Evolutionary conservation across 2,797 vertebrate species (phyloP).

Genomic region (Urosaurus nigricauda): DNA sequence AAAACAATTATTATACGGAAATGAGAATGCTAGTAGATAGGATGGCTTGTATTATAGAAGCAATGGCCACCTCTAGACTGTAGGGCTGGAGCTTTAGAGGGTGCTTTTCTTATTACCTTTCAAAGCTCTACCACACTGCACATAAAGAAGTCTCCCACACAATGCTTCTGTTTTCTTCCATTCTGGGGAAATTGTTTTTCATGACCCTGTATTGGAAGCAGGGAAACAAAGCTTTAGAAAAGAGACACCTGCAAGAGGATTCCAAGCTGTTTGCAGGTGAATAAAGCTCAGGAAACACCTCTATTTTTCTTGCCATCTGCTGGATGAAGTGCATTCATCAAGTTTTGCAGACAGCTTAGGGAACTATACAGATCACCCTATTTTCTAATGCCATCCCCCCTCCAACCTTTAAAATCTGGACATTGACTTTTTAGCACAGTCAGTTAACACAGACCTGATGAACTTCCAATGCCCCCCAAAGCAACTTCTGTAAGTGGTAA

Average conservation of each 20-base stretch:
- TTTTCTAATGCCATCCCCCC: not conserved
- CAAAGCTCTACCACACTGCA: not conserved
- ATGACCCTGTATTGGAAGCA: not conserved
- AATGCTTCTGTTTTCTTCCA: not conserved
- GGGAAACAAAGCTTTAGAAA: not conserved
- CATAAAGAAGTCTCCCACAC: not conserved
- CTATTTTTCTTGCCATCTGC: not conserved
- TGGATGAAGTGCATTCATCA: not conserved
- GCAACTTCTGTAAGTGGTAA: constrained; percentile 4
- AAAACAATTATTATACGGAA: too few relatives aligned
- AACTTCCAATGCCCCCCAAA: not conserved
- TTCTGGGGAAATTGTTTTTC: not conserved
- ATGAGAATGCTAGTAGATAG: too few relatives aligned
- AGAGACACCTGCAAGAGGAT: not conserved
- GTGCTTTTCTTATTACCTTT: not conserved
- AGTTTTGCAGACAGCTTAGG: not conserved
- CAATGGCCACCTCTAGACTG: not conserved
- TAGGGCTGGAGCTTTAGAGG: not conserved
- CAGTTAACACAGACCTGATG: not conserved
- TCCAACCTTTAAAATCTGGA: not conserved
- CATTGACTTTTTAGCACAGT: not conserved
- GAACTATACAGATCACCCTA: not conserved
- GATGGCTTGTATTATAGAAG: too few relatives aligned
- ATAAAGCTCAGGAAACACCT: not conserved
- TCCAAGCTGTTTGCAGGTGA: not conserved